Evolutionary conservation across 2,797 vertebrate genomes (phyloP).

Genomic region (Cynopterus sphinx): DNA sequence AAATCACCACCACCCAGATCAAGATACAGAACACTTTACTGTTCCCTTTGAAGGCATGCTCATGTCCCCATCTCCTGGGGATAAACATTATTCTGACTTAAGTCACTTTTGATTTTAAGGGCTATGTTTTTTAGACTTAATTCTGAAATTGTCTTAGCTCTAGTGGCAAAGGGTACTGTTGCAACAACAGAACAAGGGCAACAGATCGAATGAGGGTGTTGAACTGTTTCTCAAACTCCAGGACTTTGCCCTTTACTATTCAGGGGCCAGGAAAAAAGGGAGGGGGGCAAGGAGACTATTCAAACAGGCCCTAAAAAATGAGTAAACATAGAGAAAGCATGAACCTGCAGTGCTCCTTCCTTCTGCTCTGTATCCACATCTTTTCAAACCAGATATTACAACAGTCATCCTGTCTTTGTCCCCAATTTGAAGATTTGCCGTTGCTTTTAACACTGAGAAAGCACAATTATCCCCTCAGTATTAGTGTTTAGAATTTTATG

Average conservation of each 20-base stretch:
- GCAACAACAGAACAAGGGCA: not conserved
- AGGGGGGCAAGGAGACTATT: not conserved
- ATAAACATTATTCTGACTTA: not conserved
- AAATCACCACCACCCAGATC: not conserved
- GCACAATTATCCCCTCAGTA: not conserved
- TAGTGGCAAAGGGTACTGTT: conserved; percentile 37
- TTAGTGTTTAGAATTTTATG: not conserved
- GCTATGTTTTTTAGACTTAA: not conserved
- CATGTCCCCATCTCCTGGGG: too few relatives aligned
- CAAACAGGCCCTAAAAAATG: not conserved
- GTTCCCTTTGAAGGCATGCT: not conserved
- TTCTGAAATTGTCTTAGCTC: not conserved
- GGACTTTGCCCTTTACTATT: conserved; percentile 42
- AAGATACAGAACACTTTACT: not conserved
- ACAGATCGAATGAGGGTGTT: not conserved
- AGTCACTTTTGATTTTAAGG: not conserved
- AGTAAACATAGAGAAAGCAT: not conserved
- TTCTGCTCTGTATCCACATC: not conserved
- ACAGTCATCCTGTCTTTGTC: not conserved
- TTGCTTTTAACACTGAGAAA: not conserved
- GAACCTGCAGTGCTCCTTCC: not conserved
- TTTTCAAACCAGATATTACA: not conserved
- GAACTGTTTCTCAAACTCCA: conserved; percentile 1
- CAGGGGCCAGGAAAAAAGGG: not conserved
- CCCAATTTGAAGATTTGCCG: not conserved